Percentiles rank a stretch among this genome's conserved stretches.
phyloP scores from a whole-genome alignment of 1,140 invertebrate species.

The Drosophila sp. region DNA sequence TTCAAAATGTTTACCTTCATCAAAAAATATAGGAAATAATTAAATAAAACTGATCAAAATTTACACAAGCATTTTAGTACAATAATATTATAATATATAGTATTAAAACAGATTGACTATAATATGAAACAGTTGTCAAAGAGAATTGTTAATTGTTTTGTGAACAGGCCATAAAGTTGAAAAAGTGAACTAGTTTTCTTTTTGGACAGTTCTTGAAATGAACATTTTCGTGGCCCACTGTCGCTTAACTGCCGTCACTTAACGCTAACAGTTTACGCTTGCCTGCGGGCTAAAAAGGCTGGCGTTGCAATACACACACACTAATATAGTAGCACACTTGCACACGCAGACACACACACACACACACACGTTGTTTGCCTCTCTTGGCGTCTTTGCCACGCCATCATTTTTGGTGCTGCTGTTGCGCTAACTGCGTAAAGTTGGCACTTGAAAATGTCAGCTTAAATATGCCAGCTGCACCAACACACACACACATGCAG shows the following conservation, averaged over 20 bases:
- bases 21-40: too few species aligned
- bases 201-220: not conserved
- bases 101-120: too few species aligned
- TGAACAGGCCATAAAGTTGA: not conserved
- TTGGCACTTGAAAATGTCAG: conserved; percentile 82
- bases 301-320: conserved; percentile 67
- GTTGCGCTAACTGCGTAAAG: conserved; percentile 80
- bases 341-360: conserved; percentile 31
- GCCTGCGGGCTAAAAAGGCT: conserved; percentile 80
- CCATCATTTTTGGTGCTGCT: conserved; percentile 79
- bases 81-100: too few species aligned
- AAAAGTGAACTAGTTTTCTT: not conserved
- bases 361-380: conserved; percentile 13
- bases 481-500: conserved; percentile 13
- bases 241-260: conserved; percentile 81
- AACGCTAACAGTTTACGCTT: conserved; percentile 83
- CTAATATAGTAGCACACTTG: conserved; percentile 28
- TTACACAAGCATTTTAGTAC: too few species aligned
- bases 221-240: conserved; percentile 54
- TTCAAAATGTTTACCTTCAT: too few species aligned
- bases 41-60: too few species aligned
- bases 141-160: too few species aligned
- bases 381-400: conserved; percentile 56
- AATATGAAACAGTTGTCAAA: too few species aligned
- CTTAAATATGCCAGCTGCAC: conserved; percentile 81